Evolutionary conservation across 2,888 invertebrate species (phyloP), one percentile per base, ranked within the genome.

Genomic region (Seira musarum): DNA sequence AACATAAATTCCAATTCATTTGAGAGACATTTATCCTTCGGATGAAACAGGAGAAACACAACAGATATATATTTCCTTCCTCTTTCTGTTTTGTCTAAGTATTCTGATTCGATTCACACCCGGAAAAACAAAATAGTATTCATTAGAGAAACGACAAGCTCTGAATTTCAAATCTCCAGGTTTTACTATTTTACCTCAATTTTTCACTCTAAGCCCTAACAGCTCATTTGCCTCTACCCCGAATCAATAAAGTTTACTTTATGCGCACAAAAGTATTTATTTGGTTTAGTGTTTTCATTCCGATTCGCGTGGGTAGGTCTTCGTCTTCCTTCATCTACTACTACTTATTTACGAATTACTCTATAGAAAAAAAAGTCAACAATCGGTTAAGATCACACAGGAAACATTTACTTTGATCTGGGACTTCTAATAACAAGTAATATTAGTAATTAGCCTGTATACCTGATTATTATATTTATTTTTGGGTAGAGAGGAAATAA

Each of bases 341-440:
- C 40, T 40, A n/a, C n/a, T n/a, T n/a, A n/a, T n/a, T n/a, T n/a
- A n/a, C n/a, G n/a, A n/a, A n/a, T n/a, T n/a, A n/a, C n/a, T n/a
- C n/a, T 40, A 8, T 13, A 40, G 40, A 13, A 68, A 22, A 68
- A 61, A 76, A 69, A 64, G 40, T 64, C 61, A 68, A 75, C 61
- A 75, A 61, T 75, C 53, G 53, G 17, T 40, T 64, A 13, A 46
- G 70, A 70, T 77, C 77, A 70, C 77, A 77, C 77, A 77, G 77
- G 77, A 77, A 77, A 65, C 77, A 70, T 77, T 77, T 60, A 40
- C 77, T 77, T 77, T 77, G 77, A 77, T 70, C 77, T 69, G 15
- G 40, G 53, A 64, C 64, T 70, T 65, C 70, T 77, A 77, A 77
- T 77, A 77, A 77, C 77, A 24, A 77, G 46, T 77, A 77, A 70